Evolutionary conservation across 2,797 vertebrate species (phyloP), one percentile per base, ranked within the genome.

Genomic region (Furcifer pardalis): DNA sequence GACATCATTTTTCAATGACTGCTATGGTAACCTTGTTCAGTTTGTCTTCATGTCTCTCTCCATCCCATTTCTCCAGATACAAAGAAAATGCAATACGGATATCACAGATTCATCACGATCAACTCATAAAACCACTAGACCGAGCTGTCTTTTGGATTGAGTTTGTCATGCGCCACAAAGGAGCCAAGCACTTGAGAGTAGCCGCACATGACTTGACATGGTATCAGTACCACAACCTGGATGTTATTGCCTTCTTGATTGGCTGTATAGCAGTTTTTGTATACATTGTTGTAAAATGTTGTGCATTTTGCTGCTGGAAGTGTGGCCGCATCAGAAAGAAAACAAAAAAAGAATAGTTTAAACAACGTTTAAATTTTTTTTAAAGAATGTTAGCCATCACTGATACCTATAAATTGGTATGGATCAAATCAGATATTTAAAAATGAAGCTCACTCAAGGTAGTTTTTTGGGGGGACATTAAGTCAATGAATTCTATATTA

Each of bases 101-200:
- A 82, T 97, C 97, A 52, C 91, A 86, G 2, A 97, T 97, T 77
- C 96, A 97, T 65, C 97, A 96, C 0, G 96, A 97, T 83, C 96
- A 97, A 88, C 97, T 97, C 1, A 19, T 96, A 2, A 96, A 84
- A 69, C 94, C 97, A 5, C 92, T 89, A n/a, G 96, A 97, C 27
- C 92, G 95, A 80, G 95, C 97, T 0, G 92, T 97, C 68, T 98
- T 97, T 94, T 97, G 97, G 97, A 94, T 97, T 0, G 96, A 98
- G 93, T 97, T 91, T 86, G 97, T 96, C n/a, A 97, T 98, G 95
- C 95, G 94, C 42, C 93, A 98, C 91, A 97, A 96, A 76, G 97
- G 97, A 1, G 97, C 97, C 25, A 92, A 96, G 71, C 97, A 98
- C 83, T 89, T 98, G 62, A 90, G 96, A 52, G 96, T 96, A 19